These are phyloP conservation scores for Drosophila paracracens DNA, from an alignment of 2,888 invertebrate genomes.

Conservation along the genomic window DNA sequence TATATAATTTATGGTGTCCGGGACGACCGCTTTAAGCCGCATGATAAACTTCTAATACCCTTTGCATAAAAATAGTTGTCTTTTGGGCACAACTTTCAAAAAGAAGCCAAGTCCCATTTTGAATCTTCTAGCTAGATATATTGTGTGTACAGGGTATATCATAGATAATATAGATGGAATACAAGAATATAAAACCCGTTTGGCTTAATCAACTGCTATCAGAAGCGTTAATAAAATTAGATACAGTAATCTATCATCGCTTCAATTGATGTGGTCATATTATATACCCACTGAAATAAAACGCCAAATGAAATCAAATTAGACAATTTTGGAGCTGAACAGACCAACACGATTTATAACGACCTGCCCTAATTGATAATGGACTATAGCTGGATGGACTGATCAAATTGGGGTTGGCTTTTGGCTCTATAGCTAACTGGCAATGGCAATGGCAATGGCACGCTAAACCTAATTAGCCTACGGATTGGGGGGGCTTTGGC, in stretches of 20 bases:
- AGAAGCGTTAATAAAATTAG: constrained; percentile 3
- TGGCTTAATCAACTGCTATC: background rate
- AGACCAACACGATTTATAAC: constrained; percentile 3
- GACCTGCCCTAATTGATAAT: constrained; percentile 56
- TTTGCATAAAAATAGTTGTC: background rate
- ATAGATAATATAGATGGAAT: background rate
- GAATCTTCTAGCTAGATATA: background rate
- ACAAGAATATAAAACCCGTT: background rate
- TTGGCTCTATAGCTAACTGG: background rate
- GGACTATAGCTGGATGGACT: background rate
- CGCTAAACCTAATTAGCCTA: constrained; percentile 24
- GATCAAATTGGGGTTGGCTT: background rate
- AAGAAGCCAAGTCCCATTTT: background rate
- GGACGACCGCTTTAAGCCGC: no score
- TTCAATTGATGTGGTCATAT: background rate
- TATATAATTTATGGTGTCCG: background rate
- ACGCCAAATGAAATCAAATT: constrained; percentile 50
- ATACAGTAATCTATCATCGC: background rate
- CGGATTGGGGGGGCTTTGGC: background rate
- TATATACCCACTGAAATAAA: constrained; percentile 23
- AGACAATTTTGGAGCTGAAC: constrained; percentile 46
- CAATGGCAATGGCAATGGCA: background rate
- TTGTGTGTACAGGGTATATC: background rate
- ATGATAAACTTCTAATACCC: no score
- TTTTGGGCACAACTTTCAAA: background rate